Evolutionary conservation across 2,113 vertebrate genomes (phyloP).

Genomic region (Bostrychus sinensis): DNA sequence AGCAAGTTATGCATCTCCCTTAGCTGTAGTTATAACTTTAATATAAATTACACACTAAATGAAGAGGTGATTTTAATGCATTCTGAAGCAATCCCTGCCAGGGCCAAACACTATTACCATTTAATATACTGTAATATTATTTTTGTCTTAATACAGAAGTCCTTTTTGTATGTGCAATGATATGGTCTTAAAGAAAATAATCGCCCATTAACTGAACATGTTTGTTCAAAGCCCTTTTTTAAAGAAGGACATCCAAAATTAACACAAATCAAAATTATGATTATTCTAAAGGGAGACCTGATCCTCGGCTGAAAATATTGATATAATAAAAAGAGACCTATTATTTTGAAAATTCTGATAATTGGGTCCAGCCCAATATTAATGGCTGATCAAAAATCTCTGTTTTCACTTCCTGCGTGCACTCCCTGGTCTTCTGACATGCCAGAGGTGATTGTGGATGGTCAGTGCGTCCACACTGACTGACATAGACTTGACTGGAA

Average conservation of each 20-base stretch:
- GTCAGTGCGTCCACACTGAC: constrained; percentile 95
- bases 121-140: constrained; percentile 25
- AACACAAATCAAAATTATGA: constrained; percentile 57
- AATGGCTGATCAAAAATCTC: constrained; percentile 36
- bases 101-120: constrained; percentile 30
- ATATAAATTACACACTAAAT: constrained; percentile 27
- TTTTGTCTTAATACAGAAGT: too few relatives aligned
- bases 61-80: too few relatives aligned
- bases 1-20: constrained; percentile 24
- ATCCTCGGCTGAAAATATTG: not conserved
- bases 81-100: constrained; percentile 31
- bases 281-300: not conserved
- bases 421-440: constrained; percentile 87
- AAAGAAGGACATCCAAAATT: constrained; percentile 69
- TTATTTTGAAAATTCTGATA: not conserved
- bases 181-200: too few relatives aligned
- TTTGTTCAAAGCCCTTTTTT: constrained; percentile 33
- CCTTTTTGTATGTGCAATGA: too few relatives aligned
- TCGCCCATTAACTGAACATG: constrained; percentile 15
- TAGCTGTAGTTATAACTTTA: constrained; percentile 23
- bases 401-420: constrained; percentile 84
- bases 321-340: not conserved
- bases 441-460: constrained; percentile 95
- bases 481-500: constrained; percentile 94
- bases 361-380: constrained; percentile 68